These are phyloP conservation scores for Sicus ferrugineus DNA, from an alignment of 2,888 invertebrate genomes.

Conservation along the genomic window DNA sequence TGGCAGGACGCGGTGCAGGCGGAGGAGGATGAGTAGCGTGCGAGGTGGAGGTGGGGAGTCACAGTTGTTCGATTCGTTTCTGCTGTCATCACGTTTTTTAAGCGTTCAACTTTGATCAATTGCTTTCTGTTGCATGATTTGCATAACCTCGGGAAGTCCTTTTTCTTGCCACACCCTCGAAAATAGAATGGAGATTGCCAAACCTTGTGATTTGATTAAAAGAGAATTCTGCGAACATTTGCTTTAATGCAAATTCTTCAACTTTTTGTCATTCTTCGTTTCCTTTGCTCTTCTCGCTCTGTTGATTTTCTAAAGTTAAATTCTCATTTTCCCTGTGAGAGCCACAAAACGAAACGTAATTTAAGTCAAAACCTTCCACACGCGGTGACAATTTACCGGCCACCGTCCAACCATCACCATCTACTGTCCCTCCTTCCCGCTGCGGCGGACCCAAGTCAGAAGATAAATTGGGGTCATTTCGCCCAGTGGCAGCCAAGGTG, in stretches of 20 bases:
- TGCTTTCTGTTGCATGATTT: slow-evolving; percentile 31
- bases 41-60: neutral
- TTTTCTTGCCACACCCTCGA: neutral
- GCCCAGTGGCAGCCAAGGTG: slow-evolving; percentile 52
- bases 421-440: slow-evolving; percentile 13
- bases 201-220: neutral
- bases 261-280: neutral
- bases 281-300: neutral
- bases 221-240: neutral
- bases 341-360: slow-evolving; percentile 44
- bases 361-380: slow-evolving; percentile 41
- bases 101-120: slow-evolving; percentile 43
- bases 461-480: slow-evolving; percentile 65
- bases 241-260: neutral
- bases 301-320: neutral
- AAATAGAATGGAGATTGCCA: neutral
- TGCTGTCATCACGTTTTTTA: slow-evolving; percentile 41
- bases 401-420: slow-evolving; percentile 32
- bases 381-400: slow-evolving; percentile 28
- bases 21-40: neutral
- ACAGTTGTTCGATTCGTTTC: slow-evolving; percentile 50
- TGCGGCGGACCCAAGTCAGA: slow-evolving; percentile 40
- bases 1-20: neutral
- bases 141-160: slow-evolving; percentile 22
- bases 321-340: slow-evolving; percentile 24